Evolutionary conservation across 1,140 invertebrate species (phyloP).

Genomic region (Spodoptera frugiperda): DNA sequence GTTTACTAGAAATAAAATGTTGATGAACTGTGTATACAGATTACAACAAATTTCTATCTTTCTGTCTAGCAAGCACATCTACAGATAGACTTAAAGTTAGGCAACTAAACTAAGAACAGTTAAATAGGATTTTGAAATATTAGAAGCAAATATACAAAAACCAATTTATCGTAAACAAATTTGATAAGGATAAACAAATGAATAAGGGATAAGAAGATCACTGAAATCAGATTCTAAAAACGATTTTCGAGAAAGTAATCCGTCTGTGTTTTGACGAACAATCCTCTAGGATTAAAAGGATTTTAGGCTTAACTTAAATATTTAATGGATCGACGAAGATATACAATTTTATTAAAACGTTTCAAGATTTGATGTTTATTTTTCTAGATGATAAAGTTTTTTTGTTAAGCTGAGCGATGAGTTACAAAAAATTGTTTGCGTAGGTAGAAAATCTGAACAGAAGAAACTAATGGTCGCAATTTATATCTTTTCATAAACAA

Average conservation of each 20-base stretch:
- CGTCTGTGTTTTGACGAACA: conserved; percentile 8
- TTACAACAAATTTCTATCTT: too few species aligned
- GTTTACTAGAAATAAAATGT: too few species aligned
- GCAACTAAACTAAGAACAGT: too few species aligned
- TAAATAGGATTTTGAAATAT: too few species aligned
- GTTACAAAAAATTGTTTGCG: too few species aligned
- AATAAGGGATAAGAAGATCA: neutral
- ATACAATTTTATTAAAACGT: neutral
- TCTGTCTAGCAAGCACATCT: too few species aligned
- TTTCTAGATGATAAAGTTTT: neutral
- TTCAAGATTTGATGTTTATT: neutral
- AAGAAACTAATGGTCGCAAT: too few species aligned
- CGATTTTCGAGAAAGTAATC: conserved; percentile 17
- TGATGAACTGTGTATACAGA: too few species aligned
- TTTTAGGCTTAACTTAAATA: neutral
- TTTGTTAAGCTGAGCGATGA: neutral
- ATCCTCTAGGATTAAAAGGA: neutral
- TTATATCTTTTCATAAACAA: too few species aligned
- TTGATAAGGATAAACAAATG: neutral
- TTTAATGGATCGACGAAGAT: neutral
- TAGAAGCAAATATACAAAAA: too few species aligned
- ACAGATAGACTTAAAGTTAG: too few species aligned
- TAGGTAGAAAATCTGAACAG: too few species aligned
- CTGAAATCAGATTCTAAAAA: conserved; percentile 3
- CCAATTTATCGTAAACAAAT: neutral